Evolutionary conservation across 2,888 invertebrate species (phyloP), one percentile per base, ranked within the genome.

Genomic region (Helicoverpa assulta): DNA sequence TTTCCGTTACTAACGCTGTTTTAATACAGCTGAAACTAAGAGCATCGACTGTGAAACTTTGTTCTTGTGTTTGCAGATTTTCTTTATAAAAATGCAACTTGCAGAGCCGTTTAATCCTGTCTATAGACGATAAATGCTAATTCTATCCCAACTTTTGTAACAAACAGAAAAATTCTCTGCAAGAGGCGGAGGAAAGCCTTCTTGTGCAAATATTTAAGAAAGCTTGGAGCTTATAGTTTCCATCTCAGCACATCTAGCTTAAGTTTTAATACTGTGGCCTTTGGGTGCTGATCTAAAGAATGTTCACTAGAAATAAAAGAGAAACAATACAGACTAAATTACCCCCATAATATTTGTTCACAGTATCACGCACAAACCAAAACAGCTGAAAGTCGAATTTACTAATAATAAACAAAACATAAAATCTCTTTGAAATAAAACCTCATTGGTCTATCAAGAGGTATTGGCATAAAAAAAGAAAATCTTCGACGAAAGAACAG

Each of bases 81-180:
- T 70, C 77, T 83, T 85, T 78, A 87, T 86, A 73, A 91, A 92
- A 90, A 89, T 86, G 86, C 88, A 87, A 88, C 88, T 87, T 81
- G 81, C 81, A 84, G 84, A 83, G 83, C 82, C 82, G 78, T 86
- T 91, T 91, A 90, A 90, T 91, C 89, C 88, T 84, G 86, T 88
- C 87, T 87, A 89, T 89, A 89, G 87, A 85, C 90, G 86, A 93
- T 90, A 92, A 93, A 94, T 93, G 93, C 89, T 91, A 93, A 94
- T 93, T 91, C 82, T 83, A 87, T 82, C 71, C 78, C 73, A 92
- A 93, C 86, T 92, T 93, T 88, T 78, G 84, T 76, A 86, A 87
- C 85, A 88, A 90, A 89, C 85, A 87, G 86, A 89, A 91, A 92
- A 92, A 90, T 88, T 88, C 86, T 78, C 81, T 79, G 88, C 84